Evolutionary conservation across 2,888 invertebrate genomes (phyloP).

Genomic region (Holacanthella duospinosa): DNA sequence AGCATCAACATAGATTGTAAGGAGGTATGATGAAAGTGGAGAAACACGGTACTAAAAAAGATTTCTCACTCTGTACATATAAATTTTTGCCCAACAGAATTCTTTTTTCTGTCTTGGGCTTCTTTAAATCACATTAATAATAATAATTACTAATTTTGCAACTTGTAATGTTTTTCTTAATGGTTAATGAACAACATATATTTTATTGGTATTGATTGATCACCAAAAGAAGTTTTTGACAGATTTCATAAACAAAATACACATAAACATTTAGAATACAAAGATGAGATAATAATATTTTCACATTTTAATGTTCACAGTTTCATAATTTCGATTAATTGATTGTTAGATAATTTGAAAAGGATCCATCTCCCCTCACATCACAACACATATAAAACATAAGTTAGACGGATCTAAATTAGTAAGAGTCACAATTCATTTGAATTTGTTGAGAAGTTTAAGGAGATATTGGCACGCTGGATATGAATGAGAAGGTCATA

Average conservation of each 20-base stretch:
- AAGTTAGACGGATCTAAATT: not conserved
- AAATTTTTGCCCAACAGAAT: too few species aligned
- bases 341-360: not conserved
- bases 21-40: too few species aligned
- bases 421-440: not conserved
- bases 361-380: not conserved
- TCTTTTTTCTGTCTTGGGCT: too few species aligned
- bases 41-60: too few species aligned
- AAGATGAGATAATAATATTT: not conserved
- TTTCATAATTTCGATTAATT: not conserved
- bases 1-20: too few species aligned
- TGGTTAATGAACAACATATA: too few species aligned
- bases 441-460: not conserved
- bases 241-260: not conserved
- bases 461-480: conserved; percentile 2
- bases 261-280: not conserved
- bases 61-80: too few species aligned
- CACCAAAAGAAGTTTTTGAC: too few species aligned
- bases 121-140: too few species aligned
- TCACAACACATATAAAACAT: not conserved
- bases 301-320: conserved; percentile 2
- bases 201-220: too few species aligned
- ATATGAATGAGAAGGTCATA: not conserved
- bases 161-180: too few species aligned
- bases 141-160: too few species aligned